Evolutionary conservation across 64 coral and sea anemone genomes (phyloP).

Genomic region (Stichodactyla helianthus): DNA sequence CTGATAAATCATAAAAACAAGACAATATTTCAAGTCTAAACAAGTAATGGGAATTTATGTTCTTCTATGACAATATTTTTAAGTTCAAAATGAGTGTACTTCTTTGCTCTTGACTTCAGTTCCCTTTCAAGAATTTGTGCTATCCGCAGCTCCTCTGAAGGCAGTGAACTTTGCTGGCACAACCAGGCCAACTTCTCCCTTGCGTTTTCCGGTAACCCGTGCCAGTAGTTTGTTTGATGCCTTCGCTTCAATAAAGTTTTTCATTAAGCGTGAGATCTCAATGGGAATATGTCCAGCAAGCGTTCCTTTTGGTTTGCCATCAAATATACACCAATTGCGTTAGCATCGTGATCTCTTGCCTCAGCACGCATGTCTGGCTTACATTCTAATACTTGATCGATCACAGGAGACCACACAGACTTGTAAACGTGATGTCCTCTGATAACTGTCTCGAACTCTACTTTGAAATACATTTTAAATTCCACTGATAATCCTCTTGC

Average conservation of each 20-base stretch:
- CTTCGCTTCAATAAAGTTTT: constrained; percentile 45
- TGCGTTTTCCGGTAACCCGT: not conserved
- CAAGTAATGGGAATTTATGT: too few species aligned
- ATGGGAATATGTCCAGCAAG: not conserved
- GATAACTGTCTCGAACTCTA: constrained; percentile 55
- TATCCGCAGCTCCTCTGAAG: too few species aligned
- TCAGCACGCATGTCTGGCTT: constrained; percentile 42
- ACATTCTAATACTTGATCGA: constrained; percentile 42
- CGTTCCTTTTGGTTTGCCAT: constrained; percentile 16
- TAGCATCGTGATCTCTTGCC: constrained; percentile 48
- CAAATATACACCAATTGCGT: constrained; percentile 53
- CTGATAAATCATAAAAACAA: too few species aligned
- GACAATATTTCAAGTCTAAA: too few species aligned
- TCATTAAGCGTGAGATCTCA: constrained; percentile 8
- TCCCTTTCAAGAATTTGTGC: too few species aligned
- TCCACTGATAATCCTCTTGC: constrained; percentile 18
- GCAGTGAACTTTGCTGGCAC: too few species aligned
- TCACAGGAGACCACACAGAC: constrained; percentile 45
- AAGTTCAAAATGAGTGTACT: too few species aligned
- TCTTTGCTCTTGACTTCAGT: too few species aligned
- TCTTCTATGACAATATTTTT: too few species aligned
- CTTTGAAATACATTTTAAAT: constrained; percentile 34
- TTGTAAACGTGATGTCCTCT: constrained; percentile 66
- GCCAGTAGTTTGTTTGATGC: constrained; percentile 35
- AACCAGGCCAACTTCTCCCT: too few species aligned